These are phyloP conservation scores for Gorsachius magnificus DNA, from an alignment of 2,797 vertebrate species.

Conservation along the genomic window DNA sequence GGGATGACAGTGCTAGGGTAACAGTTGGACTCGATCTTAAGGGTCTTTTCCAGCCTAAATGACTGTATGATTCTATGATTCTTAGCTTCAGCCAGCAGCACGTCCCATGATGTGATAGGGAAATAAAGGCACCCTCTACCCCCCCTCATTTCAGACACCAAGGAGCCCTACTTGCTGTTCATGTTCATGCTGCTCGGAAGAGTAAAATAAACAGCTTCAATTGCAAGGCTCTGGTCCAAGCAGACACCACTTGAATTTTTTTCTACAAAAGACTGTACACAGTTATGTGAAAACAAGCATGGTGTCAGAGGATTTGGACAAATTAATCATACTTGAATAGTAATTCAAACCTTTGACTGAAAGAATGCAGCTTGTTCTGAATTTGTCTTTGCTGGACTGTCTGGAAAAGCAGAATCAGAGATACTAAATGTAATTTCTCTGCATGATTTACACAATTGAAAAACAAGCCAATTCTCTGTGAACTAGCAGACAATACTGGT, in stretches of 20 bases:
- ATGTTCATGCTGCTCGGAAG: neutral
- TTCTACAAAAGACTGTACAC: too few relatives aligned
- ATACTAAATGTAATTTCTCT: neutral
- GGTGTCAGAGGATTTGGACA: neutral
- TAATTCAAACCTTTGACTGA: neutral
- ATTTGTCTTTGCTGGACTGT: neutral
- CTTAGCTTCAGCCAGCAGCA: neutral
- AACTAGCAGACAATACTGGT: neutral
- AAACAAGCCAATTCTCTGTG: neutral
- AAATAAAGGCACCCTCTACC: neutral
- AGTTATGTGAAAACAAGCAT: neutral
- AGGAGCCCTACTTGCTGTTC: neutral
- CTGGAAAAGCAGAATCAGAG: neutral
- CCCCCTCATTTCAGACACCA: neutral
- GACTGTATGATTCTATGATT: too few relatives aligned
- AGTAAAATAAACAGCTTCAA: neutral
- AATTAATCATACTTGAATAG: neutral
- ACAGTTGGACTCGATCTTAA: too few relatives aligned
- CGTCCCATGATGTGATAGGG: fast-evolving
- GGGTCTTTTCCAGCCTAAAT: too few relatives aligned
- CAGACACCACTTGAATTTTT: neutral
- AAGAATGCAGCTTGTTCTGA: neutral
- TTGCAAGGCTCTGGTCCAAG: neutral
- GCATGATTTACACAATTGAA: neutral
- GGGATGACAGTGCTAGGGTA: too few relatives aligned